Evolutionary conservation across 1,140 invertebrate genomes (phyloP).

Genomic region (Anagrus nilaparvatae): DNA sequence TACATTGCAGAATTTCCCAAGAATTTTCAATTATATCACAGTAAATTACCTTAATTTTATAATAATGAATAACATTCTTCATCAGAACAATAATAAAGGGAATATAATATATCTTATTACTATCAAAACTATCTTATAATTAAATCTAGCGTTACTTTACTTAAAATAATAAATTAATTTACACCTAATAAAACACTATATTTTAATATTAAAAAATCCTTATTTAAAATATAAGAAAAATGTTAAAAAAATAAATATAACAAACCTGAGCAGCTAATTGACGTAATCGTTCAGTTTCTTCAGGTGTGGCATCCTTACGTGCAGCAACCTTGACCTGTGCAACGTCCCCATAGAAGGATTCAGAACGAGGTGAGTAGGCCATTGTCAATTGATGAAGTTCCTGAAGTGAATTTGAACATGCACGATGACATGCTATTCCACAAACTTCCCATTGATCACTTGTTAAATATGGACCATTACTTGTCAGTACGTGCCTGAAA

Average conservation of each 20-base stretch:
- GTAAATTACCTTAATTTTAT: too few relatives aligned
- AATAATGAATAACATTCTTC: too few relatives aligned
- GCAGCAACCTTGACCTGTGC: constrained; percentile 90
- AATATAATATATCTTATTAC: too few relatives aligned
- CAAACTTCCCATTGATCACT: constrained; percentile 77
- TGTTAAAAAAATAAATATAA: constrained; percentile 4
- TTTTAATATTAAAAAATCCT: neutral
- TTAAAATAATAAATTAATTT: too few relatives aligned
- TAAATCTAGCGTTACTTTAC: too few relatives aligned
- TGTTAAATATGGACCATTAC: constrained; percentile 69
- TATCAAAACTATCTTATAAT: too few relatives aligned
- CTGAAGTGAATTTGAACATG: constrained; percentile 72
- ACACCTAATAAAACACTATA: constrained; percentile 1
- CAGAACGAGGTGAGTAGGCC: constrained; percentile 79
- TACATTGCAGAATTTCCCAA: too few relatives aligned
- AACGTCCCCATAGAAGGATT: constrained; percentile 86
- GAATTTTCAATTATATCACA: too few relatives aligned
- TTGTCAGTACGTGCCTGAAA: constrained; percentile 69
- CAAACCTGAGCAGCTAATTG: constrained; percentile 75
- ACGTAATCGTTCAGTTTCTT: constrained; percentile 70
- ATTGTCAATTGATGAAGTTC: constrained; percentile 75
- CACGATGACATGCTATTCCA: constrained; percentile 65
- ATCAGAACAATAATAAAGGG: too few relatives aligned
- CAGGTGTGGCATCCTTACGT: constrained; percentile 68
- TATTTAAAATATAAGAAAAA: neutral